A percentile compares a stretch with the other conserved stretches of the same genome.
Conservation (phyloP, 1,140 invertebrate genomes). For the Saccostrea glomerata region DNA sequence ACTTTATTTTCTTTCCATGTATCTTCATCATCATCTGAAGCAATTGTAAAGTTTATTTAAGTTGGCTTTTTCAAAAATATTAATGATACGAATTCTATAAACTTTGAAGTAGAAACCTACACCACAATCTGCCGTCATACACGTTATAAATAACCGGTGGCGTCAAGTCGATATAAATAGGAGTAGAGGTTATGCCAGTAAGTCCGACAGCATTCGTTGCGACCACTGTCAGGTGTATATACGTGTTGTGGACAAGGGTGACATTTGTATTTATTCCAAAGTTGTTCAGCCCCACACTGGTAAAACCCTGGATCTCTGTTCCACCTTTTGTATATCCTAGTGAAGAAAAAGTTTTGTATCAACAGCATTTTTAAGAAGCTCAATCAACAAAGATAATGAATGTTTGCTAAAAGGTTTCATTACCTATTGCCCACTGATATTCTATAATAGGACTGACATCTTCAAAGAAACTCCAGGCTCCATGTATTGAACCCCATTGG, state of each 20-base stretch:
- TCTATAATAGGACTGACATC: slow-evolving; percentile 59
- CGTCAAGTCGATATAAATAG: slow-evolving; percentile 60
- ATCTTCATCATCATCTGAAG: slow-evolving; percentile 52
- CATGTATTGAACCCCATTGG: slow-evolving; percentile 64
- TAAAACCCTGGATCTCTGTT: slow-evolving; percentile 57
- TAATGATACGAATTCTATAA: background rate
- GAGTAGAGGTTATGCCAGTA: slow-evolving; percentile 41
- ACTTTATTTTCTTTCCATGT: slow-evolving; percentile 47
- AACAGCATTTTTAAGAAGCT: background rate
- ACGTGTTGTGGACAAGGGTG: slow-evolving; percentile 48
- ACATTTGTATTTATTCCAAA: slow-evolving; percentile 52
- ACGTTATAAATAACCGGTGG: slow-evolving; percentile 56
- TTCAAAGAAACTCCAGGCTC: slow-evolving; percentile 62
- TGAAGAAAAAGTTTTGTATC: background rate
- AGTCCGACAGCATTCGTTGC: slow-evolving; percentile 62
- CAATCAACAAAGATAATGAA: background rate
- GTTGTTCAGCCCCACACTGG: slow-evolving; percentile 53
- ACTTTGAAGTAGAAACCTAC: background rate
- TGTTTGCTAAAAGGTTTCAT: background rate
- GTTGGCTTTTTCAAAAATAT: background rate
- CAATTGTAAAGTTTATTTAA: background rate
- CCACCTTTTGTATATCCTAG: slow-evolving; percentile 59
- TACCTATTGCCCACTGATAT: slow-evolving; percentile 67
- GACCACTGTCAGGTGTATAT: slow-evolving; percentile 59
- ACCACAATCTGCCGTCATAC: slow-evolving; percentile 51